Base-by-base conservation (phyloP, 1,140 invertebrate genomes). In the Limonius californicus region DNA sequence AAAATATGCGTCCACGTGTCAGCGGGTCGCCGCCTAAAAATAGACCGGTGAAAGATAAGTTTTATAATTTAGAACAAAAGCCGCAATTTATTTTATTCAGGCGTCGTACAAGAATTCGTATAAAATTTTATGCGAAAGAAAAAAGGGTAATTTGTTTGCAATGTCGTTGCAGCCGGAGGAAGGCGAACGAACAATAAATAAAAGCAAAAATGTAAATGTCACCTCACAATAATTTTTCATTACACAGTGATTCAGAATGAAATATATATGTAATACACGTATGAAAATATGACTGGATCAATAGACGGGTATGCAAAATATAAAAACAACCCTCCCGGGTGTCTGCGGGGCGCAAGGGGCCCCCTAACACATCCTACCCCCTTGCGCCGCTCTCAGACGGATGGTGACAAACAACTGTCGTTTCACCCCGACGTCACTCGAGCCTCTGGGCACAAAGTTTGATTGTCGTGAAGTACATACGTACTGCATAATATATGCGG, bases 391-490 rank as follows among this genome's bases (percentile, higher is more conserved):
- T 62, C 20, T 62, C 54, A 56, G 59, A 63, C 63, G 63, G 54
- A 63, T 58, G 55, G 68, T 69, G 68, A 67, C 68, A 67, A 67
- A 67, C 63, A 67, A 69, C 68, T 67, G 63, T 60, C 63, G 61
- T 62, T 65, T 67, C 59, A 65, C 61, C 68, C 57, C 60, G 55
- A 16, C 64, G 23, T 62, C 57, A 43, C 9, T 35, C 54, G 45
- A 18, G 9, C 20, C 45, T 50, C 45, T 50, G 9, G 9, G 20
- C 20, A 50, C 14, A 50, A 14, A 50, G 20, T 50, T 50, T 50
- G 45, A 50, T 50, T 50, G 45, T 50, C 16, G n/a, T 39, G n/a
- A 39, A 21, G 15, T 6, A 18, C 19, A n/a, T 50, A 50, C 45
- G 42, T 45, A 45, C 42, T 45, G 12, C n/a, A n/a, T n/a, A n/a